These are phyloP conservation scores for Pecten maximus DNA, from an alignment of 2,888 invertebrate species.

Conservation along the genomic window DNA sequence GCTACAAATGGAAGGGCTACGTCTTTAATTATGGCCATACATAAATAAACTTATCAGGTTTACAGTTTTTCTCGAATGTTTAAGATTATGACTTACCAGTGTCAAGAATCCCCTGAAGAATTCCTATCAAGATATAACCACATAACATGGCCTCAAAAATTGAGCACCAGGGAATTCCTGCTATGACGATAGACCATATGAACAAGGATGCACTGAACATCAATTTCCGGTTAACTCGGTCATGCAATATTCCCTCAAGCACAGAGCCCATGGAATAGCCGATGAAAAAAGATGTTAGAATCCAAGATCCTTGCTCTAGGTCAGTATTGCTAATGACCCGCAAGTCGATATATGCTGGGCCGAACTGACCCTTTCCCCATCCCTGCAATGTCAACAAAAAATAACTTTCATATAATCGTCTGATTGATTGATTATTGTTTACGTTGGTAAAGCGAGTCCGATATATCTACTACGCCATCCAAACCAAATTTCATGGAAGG, in stretches of 20 bases:
- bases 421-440: too few relatives aligned
- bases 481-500: too few relatives aligned
- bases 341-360: constrained; percentile 36
- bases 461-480: too few relatives aligned
- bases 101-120: constrained; percentile 31
- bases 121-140: constrained; percentile 37
- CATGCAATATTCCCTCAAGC: constrained; percentile 18
- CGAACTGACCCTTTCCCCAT: constrained; percentile 35
- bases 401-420: too few relatives aligned
- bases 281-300: constrained; percentile 24
- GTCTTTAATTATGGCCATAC: too few relatives aligned
- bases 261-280: constrained; percentile 35
- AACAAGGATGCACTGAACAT: constrained; percentile 6
- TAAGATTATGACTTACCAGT: constrained; percentile 23
- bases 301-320: constrained; percentile 36
- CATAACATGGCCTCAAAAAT: constrained; percentile 37
- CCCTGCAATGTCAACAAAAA: background rate
- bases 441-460: too few relatives aligned
- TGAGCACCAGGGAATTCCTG: constrained; percentile 38
- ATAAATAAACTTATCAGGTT: too few relatives aligned
- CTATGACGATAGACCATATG: background rate
- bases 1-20: too few relatives aligned
- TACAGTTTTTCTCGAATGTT: background rate
- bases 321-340: constrained; percentile 21
- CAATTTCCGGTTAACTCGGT: constrained; percentile 37